phyloP scores from a whole-genome alignment of 2,888 invertebrate genomes.

The Tryphoninae sp. region DNA sequence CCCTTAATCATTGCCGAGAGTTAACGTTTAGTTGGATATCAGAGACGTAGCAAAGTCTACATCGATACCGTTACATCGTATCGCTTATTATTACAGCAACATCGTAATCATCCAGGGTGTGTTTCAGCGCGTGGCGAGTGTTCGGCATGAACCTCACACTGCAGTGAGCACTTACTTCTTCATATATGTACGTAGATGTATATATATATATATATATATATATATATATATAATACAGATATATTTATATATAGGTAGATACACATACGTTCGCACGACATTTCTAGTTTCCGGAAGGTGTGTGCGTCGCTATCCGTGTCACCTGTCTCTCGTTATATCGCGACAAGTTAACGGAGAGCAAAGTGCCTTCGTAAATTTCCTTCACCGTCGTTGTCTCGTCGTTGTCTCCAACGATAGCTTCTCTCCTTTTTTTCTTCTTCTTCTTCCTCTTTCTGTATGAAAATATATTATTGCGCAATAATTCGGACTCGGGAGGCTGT shows the following conservation, averaged over 20 bases:
- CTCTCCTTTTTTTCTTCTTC: not conserved
- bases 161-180: not conserved
- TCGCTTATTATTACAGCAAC: conserved; percentile 21
- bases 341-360: conserved; percentile 21
- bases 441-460: not conserved
- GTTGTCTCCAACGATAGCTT: not conserved
- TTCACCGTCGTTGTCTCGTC: not conserved
- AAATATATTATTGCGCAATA: conserved; percentile 41
- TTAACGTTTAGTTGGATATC: conserved; percentile 12
- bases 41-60: conserved; percentile 18
- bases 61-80: conserved; percentile 46
- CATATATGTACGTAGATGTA: not conserved
- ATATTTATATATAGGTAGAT: not conserved
- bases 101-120: conserved; percentile 29
- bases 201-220: not conserved
- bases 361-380: conserved; percentile 36
- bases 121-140: conserved; percentile 38
- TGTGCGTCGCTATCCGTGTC: not conserved
- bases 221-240: not conserved
- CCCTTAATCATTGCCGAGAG: conserved; percentile 15
- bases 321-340: conserved; percentile 1
- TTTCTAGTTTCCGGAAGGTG: not conserved
- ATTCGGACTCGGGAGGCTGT: not conserved
- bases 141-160: conserved; percentile 7
- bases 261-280: not conserved